phyloP scores from a whole-genome alignment of 2,888 invertebrate genomes.

The Labia minor region DNA sequence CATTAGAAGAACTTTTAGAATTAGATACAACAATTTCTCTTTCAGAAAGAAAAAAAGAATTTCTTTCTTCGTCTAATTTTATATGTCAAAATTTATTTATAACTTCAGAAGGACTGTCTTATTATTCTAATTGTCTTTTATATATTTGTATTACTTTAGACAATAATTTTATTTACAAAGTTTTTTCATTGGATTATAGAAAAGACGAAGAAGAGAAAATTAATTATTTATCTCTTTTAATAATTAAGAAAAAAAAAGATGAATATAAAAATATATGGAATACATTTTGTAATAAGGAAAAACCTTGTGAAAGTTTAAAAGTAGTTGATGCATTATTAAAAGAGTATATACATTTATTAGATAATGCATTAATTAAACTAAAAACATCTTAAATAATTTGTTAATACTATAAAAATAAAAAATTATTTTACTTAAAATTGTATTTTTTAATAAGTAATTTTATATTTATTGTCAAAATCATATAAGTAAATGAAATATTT shows the following conservation, averaged over 20 bases:
- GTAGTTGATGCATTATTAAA: conserved; percentile 26
- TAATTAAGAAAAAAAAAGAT: conserved; percentile 28
- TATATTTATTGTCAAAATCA: no score
- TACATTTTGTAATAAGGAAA: conserved; percentile 28
- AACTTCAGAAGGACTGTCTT: conserved; percentile 21
- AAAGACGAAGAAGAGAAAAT: conserved; percentile 27
- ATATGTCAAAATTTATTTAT: conserved; percentile 18
- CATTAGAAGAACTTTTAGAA: conserved; percentile 41
- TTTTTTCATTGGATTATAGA: conserved; percentile 30
- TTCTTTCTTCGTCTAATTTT: conserved; percentile 15
- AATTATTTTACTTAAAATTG: no score
- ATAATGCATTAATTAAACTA: conserved; percentile 22
- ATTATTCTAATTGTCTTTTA: conserved; percentile 27
- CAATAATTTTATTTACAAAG: conserved; percentile 26
- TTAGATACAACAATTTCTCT: conserved; percentile 24
- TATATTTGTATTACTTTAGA: conserved; percentile 28
- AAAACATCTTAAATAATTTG: neutral
- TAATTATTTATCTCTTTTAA: conserved; percentile 26
- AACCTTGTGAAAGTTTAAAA: conserved; percentile 24
- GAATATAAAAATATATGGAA: conserved; percentile 26
- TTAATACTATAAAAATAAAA: no score
- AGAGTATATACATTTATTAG: conserved; percentile 27
- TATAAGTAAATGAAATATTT: no score
- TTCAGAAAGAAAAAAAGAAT: conserved; percentile 14
- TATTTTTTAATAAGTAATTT: no score